Evolutionary conservation across 2,113 vertebrate species (phyloP), one percentile per base, ranked within the genome.

Genomic region (Nycticryphes semicollaris): DNA sequence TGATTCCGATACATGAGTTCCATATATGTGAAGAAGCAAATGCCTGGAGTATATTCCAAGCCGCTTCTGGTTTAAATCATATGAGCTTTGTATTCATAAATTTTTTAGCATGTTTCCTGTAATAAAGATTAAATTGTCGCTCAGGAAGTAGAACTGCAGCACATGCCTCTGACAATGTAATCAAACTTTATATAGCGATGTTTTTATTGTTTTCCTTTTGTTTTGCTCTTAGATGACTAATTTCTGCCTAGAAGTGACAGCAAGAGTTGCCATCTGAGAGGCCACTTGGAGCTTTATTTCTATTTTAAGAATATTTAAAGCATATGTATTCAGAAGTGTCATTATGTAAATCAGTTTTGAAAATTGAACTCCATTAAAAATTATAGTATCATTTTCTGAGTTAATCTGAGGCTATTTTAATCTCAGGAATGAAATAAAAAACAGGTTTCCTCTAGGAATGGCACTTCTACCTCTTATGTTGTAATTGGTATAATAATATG

Each of bases 181-280:
- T 72, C 93, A 66, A 94, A 95, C 95, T 97, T 96, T 89, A 87
- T 89, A 95, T 94, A 94, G 93, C 72, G 48, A 8, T 76, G 69
- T 83, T 91, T 95, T 96, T 94, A 96, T 96, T 96, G 84, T 91
- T 91, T 84, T 90, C 86, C 70, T 96, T 95, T 92, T 93, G 88
- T 97, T 97, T 90, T 96, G 72, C 33, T 85, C 92, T 62, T 84
- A 23, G 69, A 57, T 96, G 68, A 85, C 78, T 95, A 73, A 93
- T 96, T 93, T 85, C 50, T 78, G 66, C 87, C 90, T 93, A 64
- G 53, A 74, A 75, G 20, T 73, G 69, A 72, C 95, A 92, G 89
- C 67, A 23, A 57, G 80, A 33, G 68, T 89, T 77, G 22, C 64
- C 80, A 39, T 92, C 41, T 90, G 79, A 96, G 90, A 50, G 90